Evolutionary conservation across 2,888 invertebrate genomes (phyloP).

Genomic region (Ornithoptera alexandrae): DNA sequence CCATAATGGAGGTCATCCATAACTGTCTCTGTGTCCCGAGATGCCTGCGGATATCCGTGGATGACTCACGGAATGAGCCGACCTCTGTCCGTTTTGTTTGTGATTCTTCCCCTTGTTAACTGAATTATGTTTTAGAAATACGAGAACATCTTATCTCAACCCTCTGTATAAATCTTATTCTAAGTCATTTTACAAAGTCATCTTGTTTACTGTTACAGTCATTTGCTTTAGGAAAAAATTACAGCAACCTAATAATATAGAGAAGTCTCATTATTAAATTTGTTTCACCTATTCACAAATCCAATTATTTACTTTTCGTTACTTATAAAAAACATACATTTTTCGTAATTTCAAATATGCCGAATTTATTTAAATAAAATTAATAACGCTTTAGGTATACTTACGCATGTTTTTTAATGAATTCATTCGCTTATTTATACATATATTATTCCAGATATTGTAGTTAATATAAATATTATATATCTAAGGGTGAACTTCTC

Average conservation of each 20-base stretch:
- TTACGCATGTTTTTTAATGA: too few relatives aligned
- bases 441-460: too few relatives aligned
- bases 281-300: too few relatives aligned
- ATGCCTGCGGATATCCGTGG: constrained; percentile 62
- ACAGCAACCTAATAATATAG: not conserved
- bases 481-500: too few relatives aligned
- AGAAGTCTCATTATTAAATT: not conserved
- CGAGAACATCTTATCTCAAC: constrained; percentile 57
- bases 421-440: too few relatives aligned
- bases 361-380: too few relatives aligned
- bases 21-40: constrained; percentile 57
- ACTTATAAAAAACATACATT: too few relatives aligned
- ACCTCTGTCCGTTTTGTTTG: constrained; percentile 53
- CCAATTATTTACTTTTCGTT: too few relatives aligned
- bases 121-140: constrained; percentile 68
- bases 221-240: not conserved
- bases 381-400: too few relatives aligned
- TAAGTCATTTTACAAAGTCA: constrained; percentile 43
- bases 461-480: too few relatives aligned
- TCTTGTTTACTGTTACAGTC: not conserved
- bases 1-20: constrained; percentile 62
- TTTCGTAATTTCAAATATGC: too few relatives aligned
- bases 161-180: constrained; percentile 68
- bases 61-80: constrained; percentile 62
- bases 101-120: constrained; percentile 62